These are phyloP conservation scores for Tipula vernalis DNA, from an alignment of 2,888 invertebrate species.

Conservation along the genomic window DNA sequence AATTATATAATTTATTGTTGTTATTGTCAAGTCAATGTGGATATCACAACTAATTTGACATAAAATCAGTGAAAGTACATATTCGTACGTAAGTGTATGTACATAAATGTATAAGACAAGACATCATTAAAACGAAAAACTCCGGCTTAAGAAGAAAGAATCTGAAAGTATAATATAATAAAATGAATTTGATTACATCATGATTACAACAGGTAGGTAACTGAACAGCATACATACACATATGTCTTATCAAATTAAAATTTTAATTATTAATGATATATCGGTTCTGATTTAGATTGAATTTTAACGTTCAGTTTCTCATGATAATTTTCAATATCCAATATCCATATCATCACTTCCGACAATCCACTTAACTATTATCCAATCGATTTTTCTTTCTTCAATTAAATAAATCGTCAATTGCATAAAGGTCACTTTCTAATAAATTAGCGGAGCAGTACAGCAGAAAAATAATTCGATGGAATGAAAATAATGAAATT, in stretches of 20 bases:
- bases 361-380: neutral
- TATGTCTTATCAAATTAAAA: neutral
- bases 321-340: neutral
- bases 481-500: neutral
- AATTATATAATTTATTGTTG: neutral
- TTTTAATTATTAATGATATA: neutral
- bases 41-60: neutral
- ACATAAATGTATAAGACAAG: neutral
- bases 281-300: neutral
- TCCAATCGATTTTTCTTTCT: neutral
- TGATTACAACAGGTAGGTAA: neutral
- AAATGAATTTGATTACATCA: neutral
- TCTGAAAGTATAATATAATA: neutral
- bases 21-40: neutral
- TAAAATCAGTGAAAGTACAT: neutral
- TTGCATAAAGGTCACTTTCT: neutral
- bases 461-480: neutral
- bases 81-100: neutral
- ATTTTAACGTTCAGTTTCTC: neutral
- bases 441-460: neutral
- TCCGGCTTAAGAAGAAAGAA: neutral
- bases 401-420: no score
- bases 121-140: neutral
- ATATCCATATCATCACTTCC: neutral
- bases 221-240: neutral